Base-by-base conservation (phyloP, 2,888 invertebrate genomes). In the Stomorhina lunata region DNA sequence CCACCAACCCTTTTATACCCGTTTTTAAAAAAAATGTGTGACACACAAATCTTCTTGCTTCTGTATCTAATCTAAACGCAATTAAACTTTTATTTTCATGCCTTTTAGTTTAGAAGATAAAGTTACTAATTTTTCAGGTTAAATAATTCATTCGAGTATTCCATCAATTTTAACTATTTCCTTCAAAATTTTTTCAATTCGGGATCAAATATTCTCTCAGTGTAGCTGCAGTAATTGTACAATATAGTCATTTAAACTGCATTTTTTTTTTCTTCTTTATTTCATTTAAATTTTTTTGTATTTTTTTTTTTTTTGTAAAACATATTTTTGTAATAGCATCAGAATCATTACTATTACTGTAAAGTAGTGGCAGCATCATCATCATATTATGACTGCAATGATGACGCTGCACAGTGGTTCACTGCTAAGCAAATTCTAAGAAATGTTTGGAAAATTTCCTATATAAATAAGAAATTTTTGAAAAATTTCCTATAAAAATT, bases 241-340 rank as follows among this genome's bases (percentile, higher is more conserved):
- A 37, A 17, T 73, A 34, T 45, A 75, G 43, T 45, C 48, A 59
- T 69, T 50, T 22, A 10, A 59, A 43, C 32, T 40, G 50, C 43
- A 50, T 12, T 68, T 69, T 76, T 22, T 76, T 66, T 57, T 20
- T 53, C 29, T 32, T 22, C 12, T 43, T 29, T 65, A 20, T 22
- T 15, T 20, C 48, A 20, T 45, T 22, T 65, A 48, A 10, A 34
- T 61, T 61, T 20, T 40, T 40, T 3, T n/a, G 40, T 59, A 4
- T 57, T 27, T 43, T 9, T 34, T 34, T 68, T 69, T 71, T 25
- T 78, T 71, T 55, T 71, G 45, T 17, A 71, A 79, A 79, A 79
- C 79, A 79, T 72, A 72, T 79, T 79, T 79, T 72, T 25, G 48
- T 79, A 79, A 79, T 48, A 79, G 55, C 48, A 72, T 68, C 37